Base-by-base conservation (phyloP, 1,140 invertebrate genomes). In the Drosophila punjabiensis region DNA sequence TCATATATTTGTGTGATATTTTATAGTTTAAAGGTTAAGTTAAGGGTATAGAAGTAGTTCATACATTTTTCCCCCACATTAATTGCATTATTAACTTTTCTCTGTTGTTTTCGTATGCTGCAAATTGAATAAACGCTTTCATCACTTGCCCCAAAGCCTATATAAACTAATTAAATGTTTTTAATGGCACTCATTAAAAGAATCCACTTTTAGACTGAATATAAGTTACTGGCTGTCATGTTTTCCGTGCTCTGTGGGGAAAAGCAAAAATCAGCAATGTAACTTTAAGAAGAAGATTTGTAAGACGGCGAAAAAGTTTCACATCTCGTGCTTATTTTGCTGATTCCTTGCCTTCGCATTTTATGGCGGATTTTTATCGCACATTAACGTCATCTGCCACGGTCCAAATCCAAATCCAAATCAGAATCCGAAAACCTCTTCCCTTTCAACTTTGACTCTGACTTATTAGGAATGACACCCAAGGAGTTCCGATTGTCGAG, bases 341-440 rank as follows among this genome's bases (percentile, higher is more conserved):
- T 14, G 20, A 24, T 18, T n/a, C 16, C 7, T 28, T 5, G 60
- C 11, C n/a, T 35, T 33, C 13, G n/a, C 39, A 53, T 47, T 77
- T 60, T 68, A 55, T 45, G 24, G 18, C 24, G n/a, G 8, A 53
- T 63, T 78, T 70, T 78, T 68, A 58, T 77, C 37, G 73, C 64
- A 62, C 56, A 78, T 76, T 76, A 76, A 41, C 30, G 71, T 77
- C 74, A 76, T 76, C 71, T 66, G 74, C 24, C 60, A 43, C 35
- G 50, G 41, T 62, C 14, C 20, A 13, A 37, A 37, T 62, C 14
- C 20, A 13, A 37, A 37, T 32, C 50, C n/a, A 47, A 59, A 37
- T 76, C 45, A 8, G 20, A 33, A 33, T 11, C 24, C 33, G 1
- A 33, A 39, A 41, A 24, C 39, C 53, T n/a, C 43, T 47, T 58